These are phyloP conservation scores for Acanthisitta chloris DNA, from an alignment of 2,113 vertebrate species.

Conservation along the genomic window DNA sequence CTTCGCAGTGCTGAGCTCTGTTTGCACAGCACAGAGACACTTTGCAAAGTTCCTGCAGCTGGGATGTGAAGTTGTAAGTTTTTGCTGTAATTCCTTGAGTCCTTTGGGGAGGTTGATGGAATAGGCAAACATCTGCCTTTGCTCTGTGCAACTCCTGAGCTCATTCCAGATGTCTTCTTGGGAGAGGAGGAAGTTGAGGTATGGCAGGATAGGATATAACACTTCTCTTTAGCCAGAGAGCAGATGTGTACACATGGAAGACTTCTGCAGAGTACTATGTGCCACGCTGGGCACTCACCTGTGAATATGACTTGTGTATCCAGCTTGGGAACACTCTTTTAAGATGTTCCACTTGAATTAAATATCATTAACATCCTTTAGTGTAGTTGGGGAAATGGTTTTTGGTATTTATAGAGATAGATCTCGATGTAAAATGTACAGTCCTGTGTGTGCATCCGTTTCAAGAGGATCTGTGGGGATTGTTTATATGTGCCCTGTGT, in stretches of 20 bases:
- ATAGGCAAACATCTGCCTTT: not conserved
- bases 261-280: not conserved
- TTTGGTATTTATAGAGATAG: not conserved
- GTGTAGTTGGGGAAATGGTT: not conserved
- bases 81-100: not conserved
- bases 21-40: not conserved
- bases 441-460: not conserved
- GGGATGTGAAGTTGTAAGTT: rapidly evolving
- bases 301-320: not conserved
- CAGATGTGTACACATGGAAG: rapidly evolving
- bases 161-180: not conserved
- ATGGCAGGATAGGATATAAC: not conserved
- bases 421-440: not conserved
- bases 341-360: not conserved
- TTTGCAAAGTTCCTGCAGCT: not conserved
- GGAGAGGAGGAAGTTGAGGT: not conserved
- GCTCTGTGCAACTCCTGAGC: not conserved
- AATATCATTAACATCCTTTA: not conserved
- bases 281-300: not conserved
- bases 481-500: not conserved
- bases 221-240: not conserved
- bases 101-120: not conserved
- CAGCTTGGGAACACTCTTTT: not conserved
- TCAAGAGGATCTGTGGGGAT: not conserved
- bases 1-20: not conserved